Conservation (phyloP, 1,140 invertebrate species). For the Diachasmimorpha longicaudata region DNA sequence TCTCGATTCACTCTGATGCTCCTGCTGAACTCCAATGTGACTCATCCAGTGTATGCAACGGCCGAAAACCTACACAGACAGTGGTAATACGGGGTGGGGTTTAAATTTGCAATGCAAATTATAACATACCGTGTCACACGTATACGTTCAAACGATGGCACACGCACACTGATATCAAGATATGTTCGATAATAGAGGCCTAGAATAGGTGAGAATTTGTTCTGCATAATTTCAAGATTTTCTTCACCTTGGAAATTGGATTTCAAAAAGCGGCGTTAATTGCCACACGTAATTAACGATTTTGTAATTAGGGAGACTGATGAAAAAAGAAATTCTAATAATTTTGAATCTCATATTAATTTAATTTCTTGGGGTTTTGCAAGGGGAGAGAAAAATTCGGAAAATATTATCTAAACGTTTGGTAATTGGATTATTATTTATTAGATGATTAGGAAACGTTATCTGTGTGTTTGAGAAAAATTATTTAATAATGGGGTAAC, state of each 20-base stretch:
- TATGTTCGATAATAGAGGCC: not conserved
- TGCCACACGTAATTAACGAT: not conserved
- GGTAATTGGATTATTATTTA: too few species aligned
- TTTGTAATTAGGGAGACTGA: too few species aligned
- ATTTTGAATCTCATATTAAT: too few species aligned
- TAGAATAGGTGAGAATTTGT: not conserved
- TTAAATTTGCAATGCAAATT: constrained; percentile 42
- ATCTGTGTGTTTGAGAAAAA: too few species aligned
- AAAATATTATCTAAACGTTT: too few species aligned
- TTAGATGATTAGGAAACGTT: too few species aligned
- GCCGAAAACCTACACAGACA: constrained; percentile 17
- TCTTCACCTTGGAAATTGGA: not conserved
- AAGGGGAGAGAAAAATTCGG: too few species aligned
- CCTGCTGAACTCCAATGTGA: constrained; percentile 39
- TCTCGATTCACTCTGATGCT: constrained; percentile 8
- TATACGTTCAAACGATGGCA: constrained; percentile 18
- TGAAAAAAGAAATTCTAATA: not conserved
- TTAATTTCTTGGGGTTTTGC: too few species aligned
- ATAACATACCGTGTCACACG: constrained; percentile 33
- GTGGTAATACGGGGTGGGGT: constrained; percentile 14
- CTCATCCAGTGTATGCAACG: constrained; percentile 27
- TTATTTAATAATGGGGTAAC: too few species aligned
- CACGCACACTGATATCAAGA: constrained; percentile 3
- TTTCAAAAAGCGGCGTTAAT: not conserved
- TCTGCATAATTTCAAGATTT: not conserved